Evolutionary conservation across 2,888 invertebrate species (phyloP), one percentile per base, ranked within the genome.

Genomic region (Caenorhabditis sulstoni): DNA sequence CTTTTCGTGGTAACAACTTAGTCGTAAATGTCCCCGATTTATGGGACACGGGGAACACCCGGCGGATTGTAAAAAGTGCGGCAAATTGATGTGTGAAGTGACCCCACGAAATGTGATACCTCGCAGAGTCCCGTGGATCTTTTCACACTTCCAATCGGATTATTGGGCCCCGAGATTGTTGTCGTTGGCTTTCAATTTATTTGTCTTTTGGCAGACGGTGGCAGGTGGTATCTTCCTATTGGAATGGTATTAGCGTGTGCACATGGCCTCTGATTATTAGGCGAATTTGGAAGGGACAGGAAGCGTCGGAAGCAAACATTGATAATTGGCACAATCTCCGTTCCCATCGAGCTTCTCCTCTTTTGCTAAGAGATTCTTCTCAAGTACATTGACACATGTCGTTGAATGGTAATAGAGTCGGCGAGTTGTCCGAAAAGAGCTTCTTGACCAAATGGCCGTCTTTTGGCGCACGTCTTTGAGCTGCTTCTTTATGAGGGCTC

Each of bases 61-160:
- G 53, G 16, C 16, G 57, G 57, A 74, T 66, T 74, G 74, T 65
- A 74, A 74, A 74, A 74, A 74, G 65, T 59, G 65, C 12, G 59
- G 65, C 74, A 66, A 74, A 66, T 74, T 66, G 74, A 74, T 74
- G 74, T 65, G 73, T 65, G 73, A 74, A 74, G 66, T 73, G 62
- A 71, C 71, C 71, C 71, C 39, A 35, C 7, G 71, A 71, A 71
- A 71, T 62, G 47, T 55, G 71, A 71, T 71, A 71, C 62, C 53
- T 35, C 52, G 44, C 52, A 52, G 52, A 22, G 61, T 53, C 45
- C 59, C 45, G 68, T 29, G 41, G 12, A 2, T 11, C 41, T 41
- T 14, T 41, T 41, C 41, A 41, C 14, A 11, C 41, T 14, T 41
- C 11, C 12, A 3, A 22, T 18, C 20, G 2, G 11, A 50, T 50